Base-by-base conservation (phyloP, 64 coral and sea anemone genomes). In the Montipora cactus region DNA sequence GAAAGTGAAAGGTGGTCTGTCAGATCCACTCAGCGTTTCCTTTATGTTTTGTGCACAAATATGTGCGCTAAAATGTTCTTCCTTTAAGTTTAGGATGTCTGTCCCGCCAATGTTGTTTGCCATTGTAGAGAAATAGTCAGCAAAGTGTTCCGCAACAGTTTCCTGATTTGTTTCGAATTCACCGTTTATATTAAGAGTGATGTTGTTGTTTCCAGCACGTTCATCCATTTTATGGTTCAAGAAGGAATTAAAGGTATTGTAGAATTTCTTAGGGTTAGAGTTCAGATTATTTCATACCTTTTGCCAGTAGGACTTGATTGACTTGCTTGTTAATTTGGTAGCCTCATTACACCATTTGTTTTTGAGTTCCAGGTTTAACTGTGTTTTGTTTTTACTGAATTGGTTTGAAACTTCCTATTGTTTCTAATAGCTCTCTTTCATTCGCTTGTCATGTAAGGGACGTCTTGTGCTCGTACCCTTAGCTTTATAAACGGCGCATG, bases 371-470 rank as follows among this genome's bases (percentile, higher is more conserved):
- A 73, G 69, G 23, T 88, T 88, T 20, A 14, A n/a, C 45, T 55
- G 44, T 58, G 70, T 88, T 44, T 45, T 68, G 12, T 88, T 88
- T 75, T 88, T 88, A 25, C 48, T 12, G 51, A 88, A 75, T 75
- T 73, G 15, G 59, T 57, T 88, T n/a, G 85, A 88, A 21, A 52
- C n/a, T 88, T 88, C 22, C 85, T 47, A 3, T 88, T 88, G 19
- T 88, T 88, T 75, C 85, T 88, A 70, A 87, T 87, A 12, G 84
- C 85, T 45, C 74, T 55, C 45, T 76, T 88, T 19, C 85, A 88
- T 59, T 88, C 84, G 49, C 46, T 67, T 15, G 67, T 87, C 84
- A 87, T 87, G 28, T 87, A 87, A 14, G 84, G 84, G 58, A 74
- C 67, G 46, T 74, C 84, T 49, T 69, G 59, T 61, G 57, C 50